Conservation (phyloP, 2,113 vertebrate species). For the Dicerorhinus sumatrensis region DNA sequence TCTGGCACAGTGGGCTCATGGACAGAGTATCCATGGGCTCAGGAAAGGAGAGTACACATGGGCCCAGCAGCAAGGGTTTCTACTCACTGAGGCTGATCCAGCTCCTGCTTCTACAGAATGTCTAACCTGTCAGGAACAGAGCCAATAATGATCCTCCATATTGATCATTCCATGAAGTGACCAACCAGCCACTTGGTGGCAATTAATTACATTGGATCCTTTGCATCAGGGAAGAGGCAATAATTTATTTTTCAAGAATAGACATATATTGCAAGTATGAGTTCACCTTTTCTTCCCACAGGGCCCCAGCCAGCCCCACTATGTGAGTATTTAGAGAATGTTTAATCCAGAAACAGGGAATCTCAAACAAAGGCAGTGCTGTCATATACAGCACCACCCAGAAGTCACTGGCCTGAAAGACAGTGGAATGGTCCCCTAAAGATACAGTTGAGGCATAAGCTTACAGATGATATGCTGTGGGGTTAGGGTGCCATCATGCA, state of each 20-base stretch:
- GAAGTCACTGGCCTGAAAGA: too few relatives aligned
- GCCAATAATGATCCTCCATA: too few relatives aligned
- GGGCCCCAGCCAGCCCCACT: neutral
- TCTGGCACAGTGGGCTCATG: too few relatives aligned
- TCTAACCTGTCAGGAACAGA: too few relatives aligned
- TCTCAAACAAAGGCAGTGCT: neutral
- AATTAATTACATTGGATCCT: too few relatives aligned
- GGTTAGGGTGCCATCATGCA: too few relatives aligned
- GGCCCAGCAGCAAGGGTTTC: neutral
- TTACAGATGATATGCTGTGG: neutral
- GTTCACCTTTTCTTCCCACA: neutral
- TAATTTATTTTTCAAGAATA: neutral
- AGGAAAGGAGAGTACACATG: neutral
- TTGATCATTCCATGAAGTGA: too few relatives aligned
- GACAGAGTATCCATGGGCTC: neutral
- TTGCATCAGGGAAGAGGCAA: neutral
- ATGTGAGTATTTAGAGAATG: neutral
- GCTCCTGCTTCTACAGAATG: too few relatives aligned
- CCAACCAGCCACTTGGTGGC: neutral
- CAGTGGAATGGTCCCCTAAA: neutral
- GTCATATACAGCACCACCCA: rapidly evolving
- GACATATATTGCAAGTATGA: neutral
- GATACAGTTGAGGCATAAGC: rapidly evolving
- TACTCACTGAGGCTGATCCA: too few relatives aligned
- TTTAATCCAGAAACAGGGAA: neutral